Evolutionary conservation across 2,113 vertebrate species (phyloP).

Genomic region (Eubucco bourcierii): DNA sequence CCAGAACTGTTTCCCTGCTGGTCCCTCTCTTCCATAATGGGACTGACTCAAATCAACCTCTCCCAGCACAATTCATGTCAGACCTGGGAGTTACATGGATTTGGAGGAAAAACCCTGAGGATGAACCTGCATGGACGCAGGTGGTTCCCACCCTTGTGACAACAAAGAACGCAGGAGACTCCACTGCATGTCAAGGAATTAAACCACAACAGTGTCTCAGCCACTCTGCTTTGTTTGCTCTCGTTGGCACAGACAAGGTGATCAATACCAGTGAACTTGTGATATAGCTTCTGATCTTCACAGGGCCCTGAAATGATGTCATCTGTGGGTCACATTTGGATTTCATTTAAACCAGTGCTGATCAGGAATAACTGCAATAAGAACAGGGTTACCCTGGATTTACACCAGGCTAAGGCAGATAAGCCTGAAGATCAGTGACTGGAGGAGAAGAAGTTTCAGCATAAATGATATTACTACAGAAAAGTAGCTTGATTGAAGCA

Average conservation of each 20-base stretch:
- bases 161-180: background rate
- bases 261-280: background rate
- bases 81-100: background rate
- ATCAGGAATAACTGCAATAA: conserved; percentile 48
- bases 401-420: conserved; percentile 45
- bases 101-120: background rate
- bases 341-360: conserved; percentile 43
- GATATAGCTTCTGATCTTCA: background rate
- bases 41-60: background rate
- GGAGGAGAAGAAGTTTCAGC: conserved; percentile 47
- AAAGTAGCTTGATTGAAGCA: conserved; percentile 53
- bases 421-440: conserved; percentile 51
- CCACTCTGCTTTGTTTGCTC: background rate
- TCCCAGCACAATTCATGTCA: background rate
- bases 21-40: background rate
- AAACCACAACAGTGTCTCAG: background rate
- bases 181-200: background rate
- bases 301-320: background rate
- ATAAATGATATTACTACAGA: conserved; percentile 50
- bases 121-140: background rate
- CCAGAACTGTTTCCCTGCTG: background rate
- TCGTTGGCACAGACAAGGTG: background rate
- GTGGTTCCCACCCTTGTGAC: background rate
- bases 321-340: conserved; percentile 12
- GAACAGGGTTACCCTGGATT: conserved; percentile 36